Percentiles rank a stretch among this genome's conserved stretches.
phyloP scores from a whole-genome alignment of 1,140 invertebrate species.

The Camponotus vicinus region DNA sequence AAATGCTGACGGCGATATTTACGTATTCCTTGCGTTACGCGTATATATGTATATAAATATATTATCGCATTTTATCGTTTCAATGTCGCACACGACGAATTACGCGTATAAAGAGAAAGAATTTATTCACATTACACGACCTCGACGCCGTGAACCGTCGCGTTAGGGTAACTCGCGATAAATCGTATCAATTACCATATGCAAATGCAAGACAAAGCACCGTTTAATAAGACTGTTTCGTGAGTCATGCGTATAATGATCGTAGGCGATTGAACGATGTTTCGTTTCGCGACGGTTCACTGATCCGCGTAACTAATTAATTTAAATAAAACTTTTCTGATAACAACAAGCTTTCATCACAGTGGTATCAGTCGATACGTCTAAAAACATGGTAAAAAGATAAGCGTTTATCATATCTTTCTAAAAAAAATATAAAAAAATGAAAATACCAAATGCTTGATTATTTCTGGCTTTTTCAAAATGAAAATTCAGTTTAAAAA shows the following conservation, averaged over 20 bases:
- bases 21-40: conserved; percentile 24
- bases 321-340: background rate
- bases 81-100: conserved; percentile 48
- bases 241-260: conserved; percentile 32
- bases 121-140: conserved; percentile 49
- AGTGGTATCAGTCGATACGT: background rate
- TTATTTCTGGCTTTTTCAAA: background rate
- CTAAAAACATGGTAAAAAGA: background rate
- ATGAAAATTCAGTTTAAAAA: background rate
- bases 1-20: conserved; percentile 25
- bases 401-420: background rate
- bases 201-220: conserved; percentile 54
- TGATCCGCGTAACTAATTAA: conserved; percentile 28
- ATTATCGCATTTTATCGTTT: conserved; percentile 67
- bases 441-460: background rate
- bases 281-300: conserved; percentile 17
- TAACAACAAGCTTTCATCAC: background rate
- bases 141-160: conserved; percentile 1
- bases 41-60: background rate
- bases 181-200: conserved; percentile 57
- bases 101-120: conserved; percentile 22
- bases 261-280: conserved; percentile 30
- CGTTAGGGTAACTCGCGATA: conserved; percentile 38
- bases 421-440: background rate
- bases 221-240: conserved; percentile 39